Evolutionary conservation across 2,797 vertebrate species (phyloP).

Genomic region (Gymnopithys bicolor): DNA sequence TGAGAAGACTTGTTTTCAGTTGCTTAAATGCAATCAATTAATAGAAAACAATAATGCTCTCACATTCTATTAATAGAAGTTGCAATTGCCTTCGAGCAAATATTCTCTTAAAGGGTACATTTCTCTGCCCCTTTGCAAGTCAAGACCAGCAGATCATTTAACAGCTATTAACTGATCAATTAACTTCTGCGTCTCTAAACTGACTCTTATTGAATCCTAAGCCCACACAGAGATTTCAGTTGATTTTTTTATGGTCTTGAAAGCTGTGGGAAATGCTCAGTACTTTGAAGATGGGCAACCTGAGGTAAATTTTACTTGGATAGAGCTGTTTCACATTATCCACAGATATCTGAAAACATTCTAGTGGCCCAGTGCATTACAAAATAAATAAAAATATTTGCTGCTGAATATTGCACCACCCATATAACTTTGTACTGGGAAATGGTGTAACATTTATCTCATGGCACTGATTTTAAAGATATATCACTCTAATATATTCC

Average conservation of each 20-base stretch:
- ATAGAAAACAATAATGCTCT: background rate
- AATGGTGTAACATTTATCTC: background rate
- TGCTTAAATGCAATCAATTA: constrained; percentile 12
- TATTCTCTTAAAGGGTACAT: background rate
- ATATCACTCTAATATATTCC: background rate
- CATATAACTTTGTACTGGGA: background rate
- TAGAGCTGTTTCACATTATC: background rate
- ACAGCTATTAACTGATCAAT: background rate
- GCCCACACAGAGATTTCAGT: background rate
- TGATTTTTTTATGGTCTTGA: background rate
- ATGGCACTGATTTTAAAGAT: background rate
- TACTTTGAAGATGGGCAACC: background rate
- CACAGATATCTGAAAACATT: background rate
- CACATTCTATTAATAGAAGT: constrained; percentile 18
- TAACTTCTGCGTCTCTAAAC: background rate
- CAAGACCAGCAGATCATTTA: constrained; percentile 24
- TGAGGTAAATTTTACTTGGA: background rate
- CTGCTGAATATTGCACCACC: background rate
- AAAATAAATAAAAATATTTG: background rate
- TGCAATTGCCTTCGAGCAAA: constrained; percentile 6
- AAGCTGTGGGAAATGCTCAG: background rate
- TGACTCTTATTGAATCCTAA: background rate
- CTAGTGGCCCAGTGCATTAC: background rate
- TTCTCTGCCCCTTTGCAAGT: constrained; percentile 11
- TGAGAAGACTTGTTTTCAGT: constrained; percentile 42